These are phyloP conservation scores for Climacteris rufus DNA, from an alignment of 2,113 vertebrate species.

Conservation along the genomic window DNA sequence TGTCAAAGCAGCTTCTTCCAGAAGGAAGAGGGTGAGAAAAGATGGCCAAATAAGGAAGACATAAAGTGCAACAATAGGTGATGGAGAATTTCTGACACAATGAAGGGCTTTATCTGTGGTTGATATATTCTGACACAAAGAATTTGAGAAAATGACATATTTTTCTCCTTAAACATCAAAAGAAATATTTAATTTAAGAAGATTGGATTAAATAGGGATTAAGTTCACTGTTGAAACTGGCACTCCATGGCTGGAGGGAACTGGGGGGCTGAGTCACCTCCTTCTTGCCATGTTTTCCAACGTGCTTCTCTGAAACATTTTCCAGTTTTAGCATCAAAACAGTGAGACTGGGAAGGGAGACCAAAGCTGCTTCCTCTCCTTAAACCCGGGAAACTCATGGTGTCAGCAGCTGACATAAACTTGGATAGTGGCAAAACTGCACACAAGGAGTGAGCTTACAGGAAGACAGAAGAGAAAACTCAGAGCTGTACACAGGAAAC, in stretches of 20 bases:
- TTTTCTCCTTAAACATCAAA: slow-evolving; percentile 38
- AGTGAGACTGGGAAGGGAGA: not conserved
- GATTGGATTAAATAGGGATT: slow-evolving; percentile 39
- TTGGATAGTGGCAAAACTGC: not conserved
- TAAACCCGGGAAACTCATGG: not conserved
- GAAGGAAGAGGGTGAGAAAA: not conserved
- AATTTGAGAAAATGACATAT: not conserved
- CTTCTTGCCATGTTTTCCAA: not conserved
- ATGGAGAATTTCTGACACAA: not conserved
- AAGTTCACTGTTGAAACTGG: slow-evolving; percentile 25
- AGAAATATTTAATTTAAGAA: slow-evolving; percentile 19
- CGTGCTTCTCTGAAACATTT: not conserved
- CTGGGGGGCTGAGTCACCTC: not conserved
- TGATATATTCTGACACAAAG: slow-evolving; percentile 18
- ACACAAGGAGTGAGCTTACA: not conserved
- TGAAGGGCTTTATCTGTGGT: not conserved
- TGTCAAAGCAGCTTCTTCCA: not conserved
- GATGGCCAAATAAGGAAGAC: not conserved
- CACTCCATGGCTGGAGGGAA: not conserved
- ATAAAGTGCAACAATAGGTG: not conserved
- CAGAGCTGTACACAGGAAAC: not conserved
- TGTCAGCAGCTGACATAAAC: not conserved
- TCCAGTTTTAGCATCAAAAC: not conserved
- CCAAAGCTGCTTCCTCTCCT: not conserved
- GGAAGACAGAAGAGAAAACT: not conserved